A percentile compares a stretch with the other conserved stretches of the same genome.
Conservation (phyloP, 2,113 vertebrate species). For the Phylloscopus trochiloides region DNA sequence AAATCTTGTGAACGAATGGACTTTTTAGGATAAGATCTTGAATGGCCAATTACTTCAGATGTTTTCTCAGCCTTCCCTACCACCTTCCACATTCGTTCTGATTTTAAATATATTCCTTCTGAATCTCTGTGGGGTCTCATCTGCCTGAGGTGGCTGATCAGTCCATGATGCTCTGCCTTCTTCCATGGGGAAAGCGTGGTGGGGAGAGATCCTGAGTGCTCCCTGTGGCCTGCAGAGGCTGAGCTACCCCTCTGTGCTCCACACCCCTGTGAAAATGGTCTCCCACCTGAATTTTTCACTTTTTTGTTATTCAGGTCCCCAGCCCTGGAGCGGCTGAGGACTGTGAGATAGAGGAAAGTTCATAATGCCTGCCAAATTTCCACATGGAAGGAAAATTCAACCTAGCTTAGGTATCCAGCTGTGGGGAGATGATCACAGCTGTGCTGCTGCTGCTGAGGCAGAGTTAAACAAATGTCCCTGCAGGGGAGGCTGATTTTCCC, state of each 20-base stretch:
- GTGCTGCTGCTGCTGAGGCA: background rate
- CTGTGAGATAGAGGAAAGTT: background rate
- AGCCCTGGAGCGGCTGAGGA: background rate
- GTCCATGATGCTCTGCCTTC: fast-evolving
- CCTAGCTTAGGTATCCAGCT: background rate
- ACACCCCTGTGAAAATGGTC: background rate
- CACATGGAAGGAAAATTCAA: background rate
- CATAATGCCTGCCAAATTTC: fast-evolving
- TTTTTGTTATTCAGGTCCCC: background rate
- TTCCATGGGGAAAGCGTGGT: fast-evolving
- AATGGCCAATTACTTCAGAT: background rate
- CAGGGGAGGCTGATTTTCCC: background rate
- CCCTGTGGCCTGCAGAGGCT: background rate
- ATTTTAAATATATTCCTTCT: background rate
- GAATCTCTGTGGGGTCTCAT: background rate
- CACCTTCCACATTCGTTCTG: background rate
- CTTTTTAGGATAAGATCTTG: background rate
- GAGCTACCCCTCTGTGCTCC: background rate
- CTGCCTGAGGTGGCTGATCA: background rate
- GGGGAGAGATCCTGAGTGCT: background rate
- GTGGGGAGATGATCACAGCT: background rate
- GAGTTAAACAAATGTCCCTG: background rate
- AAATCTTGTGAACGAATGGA: background rate
- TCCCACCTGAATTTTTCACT: background rate
- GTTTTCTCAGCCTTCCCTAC: background rate